Evolutionary conservation across 2,797 vertebrate genomes (phyloP).

Genomic region (Gastrophryne carolinensis): DNA sequence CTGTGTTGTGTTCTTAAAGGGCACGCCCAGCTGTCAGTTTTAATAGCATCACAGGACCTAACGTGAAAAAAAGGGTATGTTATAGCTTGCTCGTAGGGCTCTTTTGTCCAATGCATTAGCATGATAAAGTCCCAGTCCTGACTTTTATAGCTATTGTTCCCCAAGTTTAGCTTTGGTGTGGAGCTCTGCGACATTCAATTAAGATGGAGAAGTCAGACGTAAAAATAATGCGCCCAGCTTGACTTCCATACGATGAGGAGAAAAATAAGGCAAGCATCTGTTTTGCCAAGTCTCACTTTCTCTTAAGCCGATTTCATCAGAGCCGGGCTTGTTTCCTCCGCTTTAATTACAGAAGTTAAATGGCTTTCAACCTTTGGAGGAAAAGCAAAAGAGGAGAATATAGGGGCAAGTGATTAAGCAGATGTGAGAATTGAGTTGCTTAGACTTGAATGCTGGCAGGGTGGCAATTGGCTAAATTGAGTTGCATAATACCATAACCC

Average conservation of each 20-base stretch:
- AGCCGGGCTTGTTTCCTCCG: slow-evolving; percentile 51
- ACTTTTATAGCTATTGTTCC: slow-evolving; percentile 74
- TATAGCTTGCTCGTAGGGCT: slow-evolving; percentile 8
- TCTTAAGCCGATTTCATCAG: neutral
- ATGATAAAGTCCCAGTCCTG: slow-evolving; percentile 77
- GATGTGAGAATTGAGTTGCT: slow-evolving; percentile 76
- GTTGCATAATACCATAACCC: slow-evolving; percentile 67
- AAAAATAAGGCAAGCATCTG: neutral
- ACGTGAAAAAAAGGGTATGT: slow-evolving; percentile 21
- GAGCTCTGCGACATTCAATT: neutral
- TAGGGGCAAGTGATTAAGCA: slow-evolving; percentile 75
- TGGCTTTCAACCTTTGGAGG: slow-evolving; percentile 64
- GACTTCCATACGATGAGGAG: neutral
- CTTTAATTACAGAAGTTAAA: slow-evolving; percentile 77
- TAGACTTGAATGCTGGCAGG: slow-evolving; percentile 68
- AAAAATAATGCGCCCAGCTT: neutral
- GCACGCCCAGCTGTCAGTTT: slow-evolving; percentile 41
- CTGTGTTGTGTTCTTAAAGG: neutral
- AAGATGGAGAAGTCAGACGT: slow-evolving; percentile 1
- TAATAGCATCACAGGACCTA: slow-evolving; percentile 12
- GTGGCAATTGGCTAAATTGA: slow-evolving; percentile 77
- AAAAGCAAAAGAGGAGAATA: slow-evolving; percentile 64
- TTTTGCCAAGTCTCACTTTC: neutral
- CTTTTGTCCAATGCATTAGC: slow-evolving; percentile 62
- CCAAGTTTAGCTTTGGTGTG: slow-evolving; percentile 64